Evolutionary conservation across 1,140 invertebrate species (phyloP).

Genomic region (Ceratosolen solmsi): DNA sequence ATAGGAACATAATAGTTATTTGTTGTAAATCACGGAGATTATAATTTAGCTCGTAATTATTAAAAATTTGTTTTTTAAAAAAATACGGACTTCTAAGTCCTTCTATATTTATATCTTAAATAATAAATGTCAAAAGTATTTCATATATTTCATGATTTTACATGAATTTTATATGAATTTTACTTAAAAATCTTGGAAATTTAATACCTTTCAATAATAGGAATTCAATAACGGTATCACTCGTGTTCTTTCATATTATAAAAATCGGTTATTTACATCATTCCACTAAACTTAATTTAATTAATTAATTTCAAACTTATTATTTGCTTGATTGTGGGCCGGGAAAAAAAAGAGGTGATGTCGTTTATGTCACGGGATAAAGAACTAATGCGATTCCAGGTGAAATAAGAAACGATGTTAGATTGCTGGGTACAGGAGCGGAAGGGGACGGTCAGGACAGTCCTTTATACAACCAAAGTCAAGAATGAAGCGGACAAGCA

Average conservation of each 20-base stretch:
- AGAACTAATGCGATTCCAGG: not conserved
- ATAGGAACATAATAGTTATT: no score
- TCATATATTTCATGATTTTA: no score
- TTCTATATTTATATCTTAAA: no score
- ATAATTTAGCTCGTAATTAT: no score
- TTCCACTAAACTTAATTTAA: not conserved
- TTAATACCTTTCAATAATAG: not conserved
- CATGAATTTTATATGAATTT: no score
- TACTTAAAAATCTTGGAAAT: not conserved
- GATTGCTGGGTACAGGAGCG: no score
- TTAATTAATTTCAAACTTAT: slow-evolving; percentile 6
- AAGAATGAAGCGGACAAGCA: not conserved
- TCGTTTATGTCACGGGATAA: not conserved
- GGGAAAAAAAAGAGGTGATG: no score
- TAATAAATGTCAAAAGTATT: no score
- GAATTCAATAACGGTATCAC: not conserved
- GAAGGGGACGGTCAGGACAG: no score
- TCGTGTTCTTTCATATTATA: not conserved
- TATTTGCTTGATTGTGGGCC: not conserved
- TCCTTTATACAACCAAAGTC: not conserved
- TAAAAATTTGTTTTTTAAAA: no score
- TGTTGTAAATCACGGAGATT: no score
- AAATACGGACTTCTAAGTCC: no score
- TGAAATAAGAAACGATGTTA: not conserved
- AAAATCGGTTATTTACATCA: not conserved